phyloP scores from a whole-genome alignment of 1,140 invertebrate genomes.

The Drosophila ogumai region DNA sequence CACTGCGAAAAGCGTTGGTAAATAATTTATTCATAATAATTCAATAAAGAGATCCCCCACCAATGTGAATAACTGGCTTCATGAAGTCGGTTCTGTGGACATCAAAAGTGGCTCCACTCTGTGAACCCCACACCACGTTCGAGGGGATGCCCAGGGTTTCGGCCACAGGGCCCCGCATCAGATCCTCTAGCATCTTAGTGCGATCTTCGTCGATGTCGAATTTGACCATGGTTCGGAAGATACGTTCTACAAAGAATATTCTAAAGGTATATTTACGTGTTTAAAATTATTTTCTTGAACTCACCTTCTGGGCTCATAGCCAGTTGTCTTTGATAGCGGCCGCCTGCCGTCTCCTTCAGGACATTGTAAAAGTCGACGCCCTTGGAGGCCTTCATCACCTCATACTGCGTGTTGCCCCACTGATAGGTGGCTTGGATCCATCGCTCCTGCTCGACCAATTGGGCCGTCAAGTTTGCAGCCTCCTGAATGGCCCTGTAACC shows the following conservation, averaged over 20 bases:
- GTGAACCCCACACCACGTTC: slow-evolving; percentile 87
- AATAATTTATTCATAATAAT: slow-evolving; percentile 44
- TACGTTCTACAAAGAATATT: slow-evolving; percentile 40
- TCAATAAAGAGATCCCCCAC: slow-evolving; percentile 80
- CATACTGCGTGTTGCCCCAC: slow-evolving; percentile 88
- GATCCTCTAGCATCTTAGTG: slow-evolving; percentile 81
- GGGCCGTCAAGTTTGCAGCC: slow-evolving; percentile 86
- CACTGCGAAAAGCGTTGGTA: slow-evolving; percentile 85
- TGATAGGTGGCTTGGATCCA: slow-evolving; percentile 88
- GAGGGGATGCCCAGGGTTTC: slow-evolving; percentile 88
- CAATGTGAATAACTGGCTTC: slow-evolving; percentile 91
- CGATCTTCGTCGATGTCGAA: slow-evolving; percentile 72
- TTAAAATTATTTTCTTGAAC: no score
- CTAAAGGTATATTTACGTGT: not conserved
- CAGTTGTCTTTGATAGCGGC: slow-evolving; percentile 30
- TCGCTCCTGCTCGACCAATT: slow-evolving; percentile 85
- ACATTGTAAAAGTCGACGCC: slow-evolving; percentile 94
- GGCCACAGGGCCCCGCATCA: slow-evolving; percentile 91
- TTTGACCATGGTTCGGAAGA: slow-evolving; percentile 69
- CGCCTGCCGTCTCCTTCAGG: slow-evolving; percentile 84
- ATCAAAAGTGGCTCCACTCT: slow-evolving; percentile 88
- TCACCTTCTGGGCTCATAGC: slow-evolving; percentile 69
- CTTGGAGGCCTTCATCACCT: slow-evolving; percentile 87
- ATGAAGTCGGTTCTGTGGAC: slow-evolving; percentile 91
- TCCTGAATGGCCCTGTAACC: slow-evolving; percentile 86